Percentiles rank a stretch among this genome's conserved stretches.
phyloP scores from a whole-genome alignment of 2,113 vertebrate genomes.

The Chaenocephalus aceratus region DNA sequence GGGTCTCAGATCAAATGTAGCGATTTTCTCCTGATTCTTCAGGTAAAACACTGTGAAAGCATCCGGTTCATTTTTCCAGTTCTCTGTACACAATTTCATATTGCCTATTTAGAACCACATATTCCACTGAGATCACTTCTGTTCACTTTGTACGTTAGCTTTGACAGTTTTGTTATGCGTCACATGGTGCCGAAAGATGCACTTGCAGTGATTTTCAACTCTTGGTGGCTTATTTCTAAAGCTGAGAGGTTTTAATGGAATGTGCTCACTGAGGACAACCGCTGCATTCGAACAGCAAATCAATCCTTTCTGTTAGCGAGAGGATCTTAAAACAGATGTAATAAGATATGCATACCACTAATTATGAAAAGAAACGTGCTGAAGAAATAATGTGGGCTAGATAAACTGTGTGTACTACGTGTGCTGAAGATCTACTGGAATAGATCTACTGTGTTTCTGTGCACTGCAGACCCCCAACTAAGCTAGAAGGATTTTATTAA shows the following conservation, averaged over 20 bases:
- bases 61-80: slow-evolving; percentile 44
- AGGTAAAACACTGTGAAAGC: slow-evolving; percentile 70
- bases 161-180: slow-evolving; percentile 19
- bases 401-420: slow-evolving; percentile 34
- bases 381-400: slow-evolving; percentile 36
- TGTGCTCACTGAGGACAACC: slow-evolving; percentile 33
- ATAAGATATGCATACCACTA: slow-evolving; percentile 59
- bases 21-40: slow-evolving; percentile 57
- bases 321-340: slow-evolving; percentile 31
- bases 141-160: slow-evolving; percentile 28
- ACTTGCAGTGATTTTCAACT: slow-evolving; percentile 28
- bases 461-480: slow-evolving; percentile 8
- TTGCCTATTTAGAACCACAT: slow-evolving; percentile 18
- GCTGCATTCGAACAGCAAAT: slow-evolving; percentile 53
- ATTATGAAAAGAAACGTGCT: slow-evolving; percentile 31
- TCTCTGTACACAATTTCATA: slow-evolving; percentile 12
- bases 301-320: slow-evolving; percentile 17
- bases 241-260: slow-evolving; percentile 36
- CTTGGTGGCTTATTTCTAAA: slow-evolving; percentile 34
- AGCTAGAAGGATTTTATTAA: slow-evolving; percentile 53
- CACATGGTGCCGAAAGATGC: slow-evolving; percentile 23
- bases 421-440: slow-evolving; percentile 55
- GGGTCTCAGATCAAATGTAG: slow-evolving; percentile 44
- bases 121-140: slow-evolving; percentile 43
- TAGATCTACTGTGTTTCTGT: slow-evolving; percentile 39